A percentile compares a stretch with the other conserved stretches of the same genome.
phyloP scores from a whole-genome alignment of 92 coral and sea anemone species.

The Paragorgia papillata region DNA sequence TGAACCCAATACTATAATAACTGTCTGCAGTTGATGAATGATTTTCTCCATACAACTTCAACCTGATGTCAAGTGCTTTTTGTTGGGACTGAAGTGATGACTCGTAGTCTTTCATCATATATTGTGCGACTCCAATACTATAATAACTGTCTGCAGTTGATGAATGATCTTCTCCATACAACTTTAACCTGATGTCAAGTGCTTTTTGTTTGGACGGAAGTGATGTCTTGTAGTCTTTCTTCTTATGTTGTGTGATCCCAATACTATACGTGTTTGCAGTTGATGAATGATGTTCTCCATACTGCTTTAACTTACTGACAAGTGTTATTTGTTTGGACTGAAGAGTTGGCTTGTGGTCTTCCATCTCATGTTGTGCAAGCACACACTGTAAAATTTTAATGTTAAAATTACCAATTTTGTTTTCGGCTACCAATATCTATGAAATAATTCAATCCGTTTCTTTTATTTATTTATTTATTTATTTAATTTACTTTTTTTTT shows the following conservation, averaged over 20 bases:
- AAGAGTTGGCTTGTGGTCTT: background rate
- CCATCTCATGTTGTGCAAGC: no score
- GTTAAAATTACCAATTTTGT: no score
- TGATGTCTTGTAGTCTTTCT: background rate
- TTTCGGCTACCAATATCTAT: no score
- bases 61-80: conserved; percentile 25
- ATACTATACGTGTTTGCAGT: background rate
- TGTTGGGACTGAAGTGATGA: conserved; percentile 5
- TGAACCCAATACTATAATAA: conserved; percentile 27
- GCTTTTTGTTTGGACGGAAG: background rate
- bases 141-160: background rate
- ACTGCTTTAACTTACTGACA: background rate
- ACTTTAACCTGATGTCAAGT: background rate
- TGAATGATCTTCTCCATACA: background rate
- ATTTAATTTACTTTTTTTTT: no score
- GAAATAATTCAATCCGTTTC: no score
- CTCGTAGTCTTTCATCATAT: no score
- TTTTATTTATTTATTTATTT: no score
- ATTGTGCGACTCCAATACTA: no score
- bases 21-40: conserved; percentile 25
- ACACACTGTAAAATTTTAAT: no score
- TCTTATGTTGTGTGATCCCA: background rate
- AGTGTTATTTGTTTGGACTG: background rate
- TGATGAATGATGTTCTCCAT: conserved; percentile 21
- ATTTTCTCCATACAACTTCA: conserved; percentile 15